These are phyloP conservation scores for Andinoacara biseriatus DNA, from an alignment of 2,113 vertebrate species.

Conservation along the genomic window DNA sequence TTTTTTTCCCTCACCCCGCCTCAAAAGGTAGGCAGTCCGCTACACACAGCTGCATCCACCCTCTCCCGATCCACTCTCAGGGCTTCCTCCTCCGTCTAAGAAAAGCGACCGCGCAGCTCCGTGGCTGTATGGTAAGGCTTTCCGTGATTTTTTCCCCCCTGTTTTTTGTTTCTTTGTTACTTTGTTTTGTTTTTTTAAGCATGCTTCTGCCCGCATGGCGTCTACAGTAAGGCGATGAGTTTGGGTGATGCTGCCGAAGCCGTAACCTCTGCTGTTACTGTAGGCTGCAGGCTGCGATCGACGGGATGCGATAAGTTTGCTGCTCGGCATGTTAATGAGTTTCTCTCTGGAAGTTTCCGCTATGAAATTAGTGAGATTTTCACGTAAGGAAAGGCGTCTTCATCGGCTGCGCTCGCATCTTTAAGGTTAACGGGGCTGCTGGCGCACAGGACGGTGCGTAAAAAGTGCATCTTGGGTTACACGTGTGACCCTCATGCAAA, in stretches of 20 bases:
- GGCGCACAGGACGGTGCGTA: neutral
- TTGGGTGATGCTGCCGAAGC: slow-evolving; percentile 52
- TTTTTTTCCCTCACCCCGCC: neutral
- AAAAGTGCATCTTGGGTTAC: slow-evolving; percentile 21
- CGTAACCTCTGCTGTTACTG: slow-evolving; percentile 32
- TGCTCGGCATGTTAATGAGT: neutral
- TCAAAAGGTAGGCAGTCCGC: slow-evolving; percentile 32
- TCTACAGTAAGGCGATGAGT: slow-evolving; percentile 3
- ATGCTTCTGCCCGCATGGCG: slow-evolving; percentile 21
- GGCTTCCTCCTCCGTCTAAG: neutral
- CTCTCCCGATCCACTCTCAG: neutral
- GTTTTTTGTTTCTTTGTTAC: neutral
- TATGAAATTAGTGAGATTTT: neutral
- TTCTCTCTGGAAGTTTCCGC: slow-evolving; percentile 28
- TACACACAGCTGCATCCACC: slow-evolving; percentile 14
- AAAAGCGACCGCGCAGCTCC: neutral
- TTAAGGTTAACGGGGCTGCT: neutral
- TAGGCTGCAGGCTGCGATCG: slow-evolving; percentile 39
- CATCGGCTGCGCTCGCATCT: neutral
- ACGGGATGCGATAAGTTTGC: slow-evolving; percentile 12
- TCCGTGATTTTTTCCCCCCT: neutral
- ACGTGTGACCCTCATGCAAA: slow-evolving; percentile 19
- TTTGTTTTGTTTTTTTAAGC: neutral
- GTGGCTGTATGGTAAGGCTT: slow-evolving; percentile 43
- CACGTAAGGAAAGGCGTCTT: neutral